Evolutionary conservation across 2,888 invertebrate genomes (phyloP), one percentile per base, ranked within the genome.

Genomic region (Malthinus flaveolus): DNA sequence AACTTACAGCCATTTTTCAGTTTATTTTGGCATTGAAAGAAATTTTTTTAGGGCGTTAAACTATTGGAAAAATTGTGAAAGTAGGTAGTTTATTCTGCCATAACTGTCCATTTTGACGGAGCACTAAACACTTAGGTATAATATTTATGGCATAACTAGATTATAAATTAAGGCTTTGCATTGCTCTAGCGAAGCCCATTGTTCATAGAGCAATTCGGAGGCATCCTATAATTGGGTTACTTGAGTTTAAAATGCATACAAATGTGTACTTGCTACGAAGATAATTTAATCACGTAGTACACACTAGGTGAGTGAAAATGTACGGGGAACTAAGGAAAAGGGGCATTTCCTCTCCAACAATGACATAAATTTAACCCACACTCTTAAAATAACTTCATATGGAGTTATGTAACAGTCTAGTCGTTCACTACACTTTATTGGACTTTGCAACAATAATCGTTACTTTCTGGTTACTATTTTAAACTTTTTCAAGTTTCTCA

Each of bases 201-300:
- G 50, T 50, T 56, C 39, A 56, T 44, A 15, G 37, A 51, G 45
- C 56, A 31, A 56, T 49, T 45, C 50, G 32, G 49, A 23, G 32
- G 31, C 44, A 37, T 46, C 44, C 49, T 32, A 50, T 50, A 56
- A 56, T 51, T 51, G 47, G 56, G 56, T 56, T 56, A 56, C 50
- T 56, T 56, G 46, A 33, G 31, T 51, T 45, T 46, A 45, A 47
- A 51, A 50, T 13, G 39, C 50, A 47, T 23, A 2, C 23, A 23
- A 23, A 23, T 23, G 23, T 23, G 5, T 23, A 23, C 3, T 23
- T 23, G 5, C 3, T 23, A 23, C 23, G 5, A 23, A 2, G 2
- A 23, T 23, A 23, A 23, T 23, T 23, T 2, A 23, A 23, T 23
- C 5, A 23, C 23, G 23, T 23, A 23, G 23, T 23, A 23, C 23